A percentile compares a stretch with the other conserved stretches of the same genome.
phyloP scores from a whole-genome alignment of 2,113 vertebrate genomes.

The Lamprologus speciosus region DNA sequence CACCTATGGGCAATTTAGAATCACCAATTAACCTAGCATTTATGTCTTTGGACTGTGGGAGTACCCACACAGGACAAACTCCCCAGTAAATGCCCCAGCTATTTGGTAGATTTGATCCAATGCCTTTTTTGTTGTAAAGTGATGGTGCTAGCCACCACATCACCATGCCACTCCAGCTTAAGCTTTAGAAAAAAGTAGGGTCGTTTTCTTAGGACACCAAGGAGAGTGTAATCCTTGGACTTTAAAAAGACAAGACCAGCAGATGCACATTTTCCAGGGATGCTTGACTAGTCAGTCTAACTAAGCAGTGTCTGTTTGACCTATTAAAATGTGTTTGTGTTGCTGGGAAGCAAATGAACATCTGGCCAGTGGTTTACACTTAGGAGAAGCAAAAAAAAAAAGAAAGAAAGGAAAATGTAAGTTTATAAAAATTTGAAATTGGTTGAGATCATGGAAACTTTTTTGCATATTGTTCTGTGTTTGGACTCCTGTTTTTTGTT shows the following conservation, averaged over 20 bases:
- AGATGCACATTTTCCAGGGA: not conserved
- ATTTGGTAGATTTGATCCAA: not conserved
- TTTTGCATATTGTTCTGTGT: not conserved
- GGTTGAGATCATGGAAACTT: not conserved
- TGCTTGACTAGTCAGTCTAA: not conserved
- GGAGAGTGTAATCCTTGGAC: not conserved
- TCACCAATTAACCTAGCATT: not conserved
- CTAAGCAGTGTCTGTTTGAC: not conserved
- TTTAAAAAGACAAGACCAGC: not conserved
- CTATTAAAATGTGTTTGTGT: constrained; percentile 8
- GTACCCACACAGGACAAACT: not conserved
- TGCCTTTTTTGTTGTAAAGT: not conserved
- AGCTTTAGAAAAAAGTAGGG: not conserved
- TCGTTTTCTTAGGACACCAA: not conserved
- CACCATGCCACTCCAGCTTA: not conserved
- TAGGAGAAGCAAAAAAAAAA: not conserved
- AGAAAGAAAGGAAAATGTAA: not conserved
- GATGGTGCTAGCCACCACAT: not conserved
- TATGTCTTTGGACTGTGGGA: not conserved
- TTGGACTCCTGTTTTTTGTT: not conserved
- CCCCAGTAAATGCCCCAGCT: not conserved
- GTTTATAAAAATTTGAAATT: not conserved
- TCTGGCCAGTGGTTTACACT: constrained; percentile 32
- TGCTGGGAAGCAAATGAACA: constrained; percentile 9
- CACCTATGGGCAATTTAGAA: not conserved